Evolutionary conservation across 2,888 invertebrate species (phyloP), one percentile per base, ranked within the genome.

Genomic region (Eupeodes latifasciatus): DNA sequence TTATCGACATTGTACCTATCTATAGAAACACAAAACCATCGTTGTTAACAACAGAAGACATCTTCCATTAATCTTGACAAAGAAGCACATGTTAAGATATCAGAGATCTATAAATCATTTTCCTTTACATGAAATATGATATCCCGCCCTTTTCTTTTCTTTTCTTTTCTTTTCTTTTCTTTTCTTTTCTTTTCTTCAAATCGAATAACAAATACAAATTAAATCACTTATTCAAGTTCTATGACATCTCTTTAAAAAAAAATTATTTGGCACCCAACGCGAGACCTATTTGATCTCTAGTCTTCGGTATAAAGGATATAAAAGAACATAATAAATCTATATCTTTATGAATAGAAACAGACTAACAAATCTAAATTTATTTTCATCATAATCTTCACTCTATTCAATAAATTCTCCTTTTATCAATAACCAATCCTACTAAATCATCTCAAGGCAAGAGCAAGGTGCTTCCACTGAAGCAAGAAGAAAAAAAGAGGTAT

Each of bases 381-480:
- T 49, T 67, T 59, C 47, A 67, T 81, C 67, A 72, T 78, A 77
- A 81, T 79, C 83, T 83, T 72, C 72, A 67, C 87, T 71, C 59
- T 66, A 80, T 77, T 55, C 66, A 62, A 81, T 80, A 81, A 77
- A 81, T 81, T 80, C 66, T 59, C n/a, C 62, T 40, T 74, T 76
- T 77, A 53, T 49, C 80, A 77, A 83, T 11, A 74, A 76, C 49
- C 75, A 47, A 72, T 5, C 62, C 76, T 71, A 74, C 72, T 83
- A 49, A 34, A 77, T 77, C 80, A 80, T 87, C 67, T 83, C 69
- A 6, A 76, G 9, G 59, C 69, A 6, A 76, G 4, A 72, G 36
- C 87, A 86, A 82, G 79, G 79, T 82, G 82, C 62, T 64, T 75
- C 72, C 57, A 66, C 40, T 1, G 44, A 85, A 74, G 61, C 62